Percentiles rank a stretch among this genome's conserved stretches.
These are phyloP conservation scores for Chlamydotis undulata DNA, from an alignment of 2,113 vertebrate genomes.

Conservation along the genomic window DNA sequence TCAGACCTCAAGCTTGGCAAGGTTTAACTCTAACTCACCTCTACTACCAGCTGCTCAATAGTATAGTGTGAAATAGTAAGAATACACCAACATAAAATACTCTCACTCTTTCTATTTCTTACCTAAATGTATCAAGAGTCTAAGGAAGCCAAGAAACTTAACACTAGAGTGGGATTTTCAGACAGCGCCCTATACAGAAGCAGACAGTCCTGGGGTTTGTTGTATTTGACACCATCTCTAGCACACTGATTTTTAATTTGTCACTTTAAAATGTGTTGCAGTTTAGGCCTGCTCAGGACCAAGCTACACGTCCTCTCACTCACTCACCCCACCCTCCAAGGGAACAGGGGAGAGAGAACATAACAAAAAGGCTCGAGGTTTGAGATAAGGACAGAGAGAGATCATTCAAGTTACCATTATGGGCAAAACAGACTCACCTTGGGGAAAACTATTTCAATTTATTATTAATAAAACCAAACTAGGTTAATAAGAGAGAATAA, in stretches of 20 bases:
- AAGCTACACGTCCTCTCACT: too few relatives aligned
- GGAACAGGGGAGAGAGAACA: too few relatives aligned
- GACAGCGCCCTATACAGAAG: not conserved
- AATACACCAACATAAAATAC: not conserved
- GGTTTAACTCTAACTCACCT: not conserved
- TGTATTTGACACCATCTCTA: not conserved
- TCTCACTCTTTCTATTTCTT: not conserved
- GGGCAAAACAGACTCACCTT: too few relatives aligned
- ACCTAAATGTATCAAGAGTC: not conserved
- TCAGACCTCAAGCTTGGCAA: not conserved
- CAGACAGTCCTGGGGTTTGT: not conserved
- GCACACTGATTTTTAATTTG: not conserved
- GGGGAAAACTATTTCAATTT: too few relatives aligned
- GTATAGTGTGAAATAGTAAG: not conserved
- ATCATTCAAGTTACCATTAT: too few relatives aligned
- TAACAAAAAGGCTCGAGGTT: too few relatives aligned
- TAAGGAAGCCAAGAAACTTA: not conserved
- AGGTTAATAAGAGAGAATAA: too few relatives aligned
- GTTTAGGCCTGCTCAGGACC: too few relatives aligned
- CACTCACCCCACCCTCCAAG: too few relatives aligned
- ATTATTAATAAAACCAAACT: too few relatives aligned
- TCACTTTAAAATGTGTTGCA: not conserved
- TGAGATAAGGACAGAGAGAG: too few relatives aligned
- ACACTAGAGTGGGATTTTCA: not conserved
- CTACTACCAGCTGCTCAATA: not conserved